Conservation (phyloP, 1,140 invertebrate genomes). For the Aphaenogaster ashmeadi region DNA sequence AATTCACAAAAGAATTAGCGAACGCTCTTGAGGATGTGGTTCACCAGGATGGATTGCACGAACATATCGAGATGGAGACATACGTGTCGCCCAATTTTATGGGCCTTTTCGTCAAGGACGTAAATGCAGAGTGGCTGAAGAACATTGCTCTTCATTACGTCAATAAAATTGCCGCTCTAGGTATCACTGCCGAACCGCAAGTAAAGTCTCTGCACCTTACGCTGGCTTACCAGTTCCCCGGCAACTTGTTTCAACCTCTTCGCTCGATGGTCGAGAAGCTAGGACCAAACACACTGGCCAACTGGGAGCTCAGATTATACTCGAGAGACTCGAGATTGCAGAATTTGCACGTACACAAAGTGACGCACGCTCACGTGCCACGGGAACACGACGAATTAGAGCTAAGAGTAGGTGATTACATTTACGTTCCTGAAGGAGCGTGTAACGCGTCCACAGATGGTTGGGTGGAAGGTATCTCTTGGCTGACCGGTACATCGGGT, state of each 20-base stretch:
- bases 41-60: constrained; percentile 89
- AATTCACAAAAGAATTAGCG: constrained; percentile 90
- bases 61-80: constrained; percentile 91
- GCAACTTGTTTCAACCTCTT: constrained; percentile 91
- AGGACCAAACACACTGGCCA: constrained; percentile 89
- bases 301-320: constrained; percentile 95
- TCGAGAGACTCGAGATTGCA: constrained; percentile 93
- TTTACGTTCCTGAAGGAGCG: constrained; percentile 93
- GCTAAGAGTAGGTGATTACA: constrained; percentile 94
- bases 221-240: constrained; percentile 95
- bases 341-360: constrained; percentile 92
- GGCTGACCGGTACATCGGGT: constrained; percentile 94
- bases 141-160: constrained; percentile 92
- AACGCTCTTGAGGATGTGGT: constrained; percentile 90
- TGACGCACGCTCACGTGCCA: constrained; percentile 93
- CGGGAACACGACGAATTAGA: constrained; percentile 94
- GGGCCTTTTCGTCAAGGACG: constrained; percentile 94
- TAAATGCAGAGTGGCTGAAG: constrained; percentile 92
- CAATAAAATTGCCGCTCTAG: constrained; percentile 91
- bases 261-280: constrained; percentile 92
- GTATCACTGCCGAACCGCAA: constrained; percentile 91
- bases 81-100: constrained; percentile 95
- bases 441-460: constrained; percentile 92
- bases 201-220: constrained; percentile 95
- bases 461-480: constrained; percentile 95